Evolutionary conservation across 2,888 invertebrate species (phyloP).

Genomic region (Macrophya alboannulata): DNA sequence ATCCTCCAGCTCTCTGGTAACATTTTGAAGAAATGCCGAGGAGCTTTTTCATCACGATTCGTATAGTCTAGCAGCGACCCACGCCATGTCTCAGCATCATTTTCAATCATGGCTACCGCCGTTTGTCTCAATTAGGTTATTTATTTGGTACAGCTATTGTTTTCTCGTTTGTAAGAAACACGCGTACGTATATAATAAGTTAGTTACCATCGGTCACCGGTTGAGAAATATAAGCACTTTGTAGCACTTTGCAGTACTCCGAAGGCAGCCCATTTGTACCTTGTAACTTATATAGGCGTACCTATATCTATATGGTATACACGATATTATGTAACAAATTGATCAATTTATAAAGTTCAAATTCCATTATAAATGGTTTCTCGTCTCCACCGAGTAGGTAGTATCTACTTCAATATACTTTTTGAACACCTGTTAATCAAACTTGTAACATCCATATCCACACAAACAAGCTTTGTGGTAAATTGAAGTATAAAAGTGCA

Average conservation of each 20-base stretch:
- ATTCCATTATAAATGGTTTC: not conserved
- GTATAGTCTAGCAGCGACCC: not conserved
- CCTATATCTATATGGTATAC: not conserved
- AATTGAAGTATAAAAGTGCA: not conserved
- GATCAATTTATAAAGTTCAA: slow-evolving; percentile 4
- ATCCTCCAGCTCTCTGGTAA: not conserved
- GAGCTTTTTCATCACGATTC: not conserved
- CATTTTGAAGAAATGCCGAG: not conserved
- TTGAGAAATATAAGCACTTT: not conserved
- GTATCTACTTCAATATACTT: not conserved
- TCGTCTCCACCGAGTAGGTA: not conserved
- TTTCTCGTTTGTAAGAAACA: not conserved
- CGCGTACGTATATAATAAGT: not conserved
- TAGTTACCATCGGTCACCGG: not conserved
- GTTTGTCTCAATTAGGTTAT: slow-evolving; percentile 3
- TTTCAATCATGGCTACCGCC: slow-evolving; percentile 22
- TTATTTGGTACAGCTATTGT: not conserved
- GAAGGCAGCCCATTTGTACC: not conserved
- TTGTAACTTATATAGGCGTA: not conserved
- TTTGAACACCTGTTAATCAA: not conserved
- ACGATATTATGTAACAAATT: not conserved
- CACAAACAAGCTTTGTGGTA: not conserved
- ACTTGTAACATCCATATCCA: not conserved
- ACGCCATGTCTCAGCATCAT: slow-evolving; percentile 26
- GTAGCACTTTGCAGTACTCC: not conserved